Percentiles rank a stretch among this genome's conserved stretches.
Evolutionary conservation across 2,113 vertebrate species (phyloP).

Genomic region (Crocuta crocuta): DNA sequence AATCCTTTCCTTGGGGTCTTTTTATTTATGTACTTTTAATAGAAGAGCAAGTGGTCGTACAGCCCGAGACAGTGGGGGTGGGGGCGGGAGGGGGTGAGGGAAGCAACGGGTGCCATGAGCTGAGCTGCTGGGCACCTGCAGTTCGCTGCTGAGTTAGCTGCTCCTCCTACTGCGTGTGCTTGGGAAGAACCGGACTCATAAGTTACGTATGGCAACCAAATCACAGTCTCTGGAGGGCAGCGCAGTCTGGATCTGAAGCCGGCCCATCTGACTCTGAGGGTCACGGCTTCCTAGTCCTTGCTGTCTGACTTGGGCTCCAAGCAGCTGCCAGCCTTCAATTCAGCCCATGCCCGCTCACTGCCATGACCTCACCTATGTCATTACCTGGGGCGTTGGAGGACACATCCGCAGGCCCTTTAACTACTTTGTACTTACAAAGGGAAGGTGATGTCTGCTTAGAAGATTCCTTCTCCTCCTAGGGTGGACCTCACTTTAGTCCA

Average conservation of each 20-base stretch:
- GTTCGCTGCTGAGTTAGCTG: too few species aligned
- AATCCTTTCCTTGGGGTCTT: neutral
- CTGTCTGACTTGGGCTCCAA: neutral
- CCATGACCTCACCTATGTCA: neutral
- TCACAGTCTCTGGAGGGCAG: neutral
- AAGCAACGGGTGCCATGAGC: neutral
- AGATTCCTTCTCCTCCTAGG: neutral
- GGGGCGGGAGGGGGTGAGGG: neutral
- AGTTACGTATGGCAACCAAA: neutral
- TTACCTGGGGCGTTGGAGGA: neutral
- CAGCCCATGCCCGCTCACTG: rapidly evolving
- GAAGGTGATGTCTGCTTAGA: neutral
- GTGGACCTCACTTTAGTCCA: neutral
- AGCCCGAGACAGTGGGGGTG: neutral
- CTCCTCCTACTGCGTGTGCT: neutral
- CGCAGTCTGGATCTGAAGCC: neutral
- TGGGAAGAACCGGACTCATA: neutral
- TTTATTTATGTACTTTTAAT: neutral
- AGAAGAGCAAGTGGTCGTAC: neutral
- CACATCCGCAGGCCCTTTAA: neutral
- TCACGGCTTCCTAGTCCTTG: neutral
- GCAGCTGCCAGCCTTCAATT: neutral
- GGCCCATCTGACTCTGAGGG: neutral
- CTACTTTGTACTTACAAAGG: neutral
- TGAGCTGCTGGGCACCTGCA: neutral